A percentile compares a stretch with the other conserved stretches of the same genome.
Conservation (phyloP, 2,797 vertebrate genomes). For the Rhinichthys osculus region DNA sequence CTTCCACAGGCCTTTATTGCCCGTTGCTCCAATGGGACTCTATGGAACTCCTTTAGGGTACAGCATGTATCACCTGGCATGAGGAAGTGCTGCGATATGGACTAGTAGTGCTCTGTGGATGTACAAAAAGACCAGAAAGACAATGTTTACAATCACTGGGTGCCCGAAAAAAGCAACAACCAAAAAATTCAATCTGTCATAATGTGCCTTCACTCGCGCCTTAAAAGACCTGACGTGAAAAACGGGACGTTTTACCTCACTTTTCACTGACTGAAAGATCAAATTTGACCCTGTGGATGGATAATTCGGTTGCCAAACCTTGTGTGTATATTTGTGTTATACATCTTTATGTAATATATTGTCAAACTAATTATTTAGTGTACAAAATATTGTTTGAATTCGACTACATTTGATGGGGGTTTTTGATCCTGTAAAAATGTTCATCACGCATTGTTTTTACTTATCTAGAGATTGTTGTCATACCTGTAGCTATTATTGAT, state of each 20-base stretch:
- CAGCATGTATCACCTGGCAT: slow-evolving; percentile 94
- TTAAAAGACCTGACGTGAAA: slow-evolving; percentile 37
- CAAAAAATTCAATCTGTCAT: background rate
- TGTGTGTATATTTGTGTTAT: slow-evolving; percentile 45
- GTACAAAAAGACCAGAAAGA: slow-evolving; percentile 22
- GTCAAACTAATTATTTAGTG: slow-evolving; percentile 48
- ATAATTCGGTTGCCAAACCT: slow-evolving; percentile 9
- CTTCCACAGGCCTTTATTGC: slow-evolving; percentile 87
- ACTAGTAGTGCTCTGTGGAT: slow-evolving; percentile 21
- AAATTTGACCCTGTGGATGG: slow-evolving; percentile 18
- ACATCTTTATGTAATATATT: slow-evolving; percentile 58
- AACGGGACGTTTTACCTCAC: slow-evolving; percentile 15
- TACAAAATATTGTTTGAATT: slow-evolving; percentile 28
- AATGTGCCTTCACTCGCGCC: slow-evolving; percentile 24
- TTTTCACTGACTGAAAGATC: slow-evolving; percentile 26
- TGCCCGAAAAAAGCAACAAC: background rate
- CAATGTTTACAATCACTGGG: slow-evolving; percentile 41
- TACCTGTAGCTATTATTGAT: background rate
- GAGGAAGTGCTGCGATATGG: slow-evolving; percentile 48
- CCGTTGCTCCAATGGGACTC: slow-evolving; percentile 90
- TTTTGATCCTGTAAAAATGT: slow-evolving; percentile 20
- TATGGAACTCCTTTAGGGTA: slow-evolving; percentile 92
- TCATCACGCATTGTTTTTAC: background rate
- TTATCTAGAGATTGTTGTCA: background rate
- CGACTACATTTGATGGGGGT: background rate